These are phyloP conservation scores for Leptinotarsa lineolata DNA, from an alignment of 1,140 invertebrate species.

Conservation along the genomic window DNA sequence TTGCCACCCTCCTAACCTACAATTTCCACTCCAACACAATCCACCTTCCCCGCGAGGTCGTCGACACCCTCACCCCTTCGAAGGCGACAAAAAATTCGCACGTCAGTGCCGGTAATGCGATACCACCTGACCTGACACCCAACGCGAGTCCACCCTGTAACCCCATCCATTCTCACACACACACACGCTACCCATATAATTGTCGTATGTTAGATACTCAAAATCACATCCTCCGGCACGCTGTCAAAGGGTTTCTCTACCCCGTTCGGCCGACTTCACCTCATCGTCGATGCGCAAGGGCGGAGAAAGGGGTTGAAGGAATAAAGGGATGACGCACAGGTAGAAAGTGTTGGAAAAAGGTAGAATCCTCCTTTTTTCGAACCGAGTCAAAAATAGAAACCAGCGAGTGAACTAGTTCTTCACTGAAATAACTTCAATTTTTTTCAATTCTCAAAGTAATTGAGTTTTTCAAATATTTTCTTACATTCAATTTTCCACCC, in stretches of 20 bases:
- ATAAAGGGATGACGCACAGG: too few species aligned
- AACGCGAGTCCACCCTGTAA: conserved; percentile 25
- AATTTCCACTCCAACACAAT: too few species aligned
- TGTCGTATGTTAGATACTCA: conserved; percentile 42
- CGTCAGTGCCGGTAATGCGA: not conserved
- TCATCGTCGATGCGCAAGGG: not conserved
- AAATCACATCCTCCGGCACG: conserved; percentile 38
- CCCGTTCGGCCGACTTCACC: conserved; percentile 19
- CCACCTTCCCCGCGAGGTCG: too few species aligned
- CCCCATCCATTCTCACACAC: conserved; percentile 31
- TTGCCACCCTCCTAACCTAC: too few species aligned
- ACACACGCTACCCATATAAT: conserved; percentile 37
- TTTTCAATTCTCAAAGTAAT: too few species aligned
- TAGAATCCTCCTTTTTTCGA: too few species aligned
- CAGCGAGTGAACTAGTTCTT: too few species aligned
- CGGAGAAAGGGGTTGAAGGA: not conserved
- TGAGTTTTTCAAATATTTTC: too few species aligned
- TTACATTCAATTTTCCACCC: too few species aligned
- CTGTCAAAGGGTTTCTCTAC: conserved; percentile 34
- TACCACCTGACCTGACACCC: conserved; percentile 19
- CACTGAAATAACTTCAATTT: too few species aligned
- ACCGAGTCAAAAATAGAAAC: too few species aligned
- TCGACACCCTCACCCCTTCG: not conserved
- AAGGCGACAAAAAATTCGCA: not conserved
- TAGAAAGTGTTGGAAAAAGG: too few species aligned